phyloP scores from a whole-genome alignment of 2,113 vertebrate species.

The Coreoperca whiteheadi region DNA sequence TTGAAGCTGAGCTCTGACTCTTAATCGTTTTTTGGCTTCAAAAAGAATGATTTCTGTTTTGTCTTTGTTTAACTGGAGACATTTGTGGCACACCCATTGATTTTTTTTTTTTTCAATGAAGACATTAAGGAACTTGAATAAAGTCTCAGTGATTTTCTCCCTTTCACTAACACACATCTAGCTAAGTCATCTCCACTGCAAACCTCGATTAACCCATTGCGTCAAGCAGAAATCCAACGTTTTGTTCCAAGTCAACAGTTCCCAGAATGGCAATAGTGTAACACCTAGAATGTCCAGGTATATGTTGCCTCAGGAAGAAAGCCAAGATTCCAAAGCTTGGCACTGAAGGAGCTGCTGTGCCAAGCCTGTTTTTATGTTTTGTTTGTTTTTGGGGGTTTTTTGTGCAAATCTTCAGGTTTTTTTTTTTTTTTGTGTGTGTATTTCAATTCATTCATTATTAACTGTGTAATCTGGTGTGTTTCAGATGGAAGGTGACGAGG shows the following conservation, averaged over 20 bases:
- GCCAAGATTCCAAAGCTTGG: neutral
- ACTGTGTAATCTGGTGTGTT: neutral
- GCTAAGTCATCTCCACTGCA: no score
- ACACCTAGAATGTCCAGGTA: neutral
- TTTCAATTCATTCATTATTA: neutral
- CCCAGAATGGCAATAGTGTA: neutral
- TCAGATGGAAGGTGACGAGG: constrained; percentile 75
- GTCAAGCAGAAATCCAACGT: neutral
- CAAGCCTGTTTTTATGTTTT: neutral
- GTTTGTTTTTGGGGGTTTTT: neutral
- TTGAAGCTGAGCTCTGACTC: no score
- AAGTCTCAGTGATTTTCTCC: no score
- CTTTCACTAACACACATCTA: no score
- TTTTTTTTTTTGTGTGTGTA: neutral
- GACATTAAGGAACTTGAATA: no score
- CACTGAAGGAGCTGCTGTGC: neutral
- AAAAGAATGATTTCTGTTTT: no score
- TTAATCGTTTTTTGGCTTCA: no score
- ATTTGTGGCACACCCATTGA: no score
- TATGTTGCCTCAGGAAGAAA: neutral
- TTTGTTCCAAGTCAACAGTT: neutral
- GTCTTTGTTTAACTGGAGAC: no score
- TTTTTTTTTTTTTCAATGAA: no score
- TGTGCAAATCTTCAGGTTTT: neutral
- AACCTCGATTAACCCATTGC: no score